Conservation (phyloP, 2,888 invertebrate genomes). For the Nebria brevicollis region DNA sequence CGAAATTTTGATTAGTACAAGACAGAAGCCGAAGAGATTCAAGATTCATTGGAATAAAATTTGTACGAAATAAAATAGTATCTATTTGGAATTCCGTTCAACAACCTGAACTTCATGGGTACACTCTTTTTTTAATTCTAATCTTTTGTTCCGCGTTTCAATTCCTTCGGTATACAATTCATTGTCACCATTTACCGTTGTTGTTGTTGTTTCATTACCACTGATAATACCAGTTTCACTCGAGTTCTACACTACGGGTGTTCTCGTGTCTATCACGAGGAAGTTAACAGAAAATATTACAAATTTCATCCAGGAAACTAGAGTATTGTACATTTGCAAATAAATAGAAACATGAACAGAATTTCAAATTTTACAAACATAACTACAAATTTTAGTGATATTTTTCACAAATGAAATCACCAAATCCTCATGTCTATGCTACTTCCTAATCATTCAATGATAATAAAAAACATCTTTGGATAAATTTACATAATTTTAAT, state of each 20-base stretch:
- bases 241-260: constrained; percentile 9
- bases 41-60: constrained; percentile 2
- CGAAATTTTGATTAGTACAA: not conserved
- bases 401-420: too few relatives aligned
- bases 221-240: constrained; percentile 5
- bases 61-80: constrained; percentile 10
- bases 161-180: constrained; percentile 8
- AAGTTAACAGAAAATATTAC: not conserved
- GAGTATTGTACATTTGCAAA: not conserved
- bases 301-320: not conserved
- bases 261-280: not conserved
- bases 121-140: not conserved
- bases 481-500: too few relatives aligned
- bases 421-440: too few relatives aligned
- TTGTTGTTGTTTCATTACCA: constrained; percentile 13
- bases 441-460: too few relatives aligned
- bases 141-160: constrained; percentile 18
- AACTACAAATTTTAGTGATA: too few relatives aligned
- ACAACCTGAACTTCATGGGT: constrained; percentile 13
- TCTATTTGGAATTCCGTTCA: constrained; percentile 20
- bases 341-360: too few relatives aligned
- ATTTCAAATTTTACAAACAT: too few relatives aligned
- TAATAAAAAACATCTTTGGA: too few relatives aligned
- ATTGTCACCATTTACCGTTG: constrained; percentile 28
- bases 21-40: not conserved